Percentiles rank a stretch among this genome's conserved stretches.
Evolutionary conservation across 2,888 invertebrate genomes (phyloP).

Genomic region (Anorthoa munda): DNA sequence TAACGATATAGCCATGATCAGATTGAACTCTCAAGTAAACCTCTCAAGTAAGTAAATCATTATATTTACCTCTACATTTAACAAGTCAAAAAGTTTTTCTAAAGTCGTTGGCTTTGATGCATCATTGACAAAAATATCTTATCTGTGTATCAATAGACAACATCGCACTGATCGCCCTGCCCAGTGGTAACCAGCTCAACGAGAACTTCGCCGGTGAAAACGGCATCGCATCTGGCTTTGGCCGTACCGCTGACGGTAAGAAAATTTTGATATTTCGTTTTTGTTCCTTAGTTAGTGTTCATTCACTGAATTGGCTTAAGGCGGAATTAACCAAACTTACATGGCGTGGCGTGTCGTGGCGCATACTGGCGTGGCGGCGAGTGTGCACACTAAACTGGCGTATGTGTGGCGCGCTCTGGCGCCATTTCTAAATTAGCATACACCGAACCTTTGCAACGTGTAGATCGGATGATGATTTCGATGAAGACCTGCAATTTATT

Average conservation of each 20-base stretch:
- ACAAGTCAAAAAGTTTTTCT: too few relatives aligned
- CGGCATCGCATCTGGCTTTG: constrained; percentile 81
- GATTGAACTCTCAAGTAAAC: constrained; percentile 31
- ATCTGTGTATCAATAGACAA: constrained; percentile 52
- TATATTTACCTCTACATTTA: neutral
- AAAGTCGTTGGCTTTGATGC: too few relatives aligned
- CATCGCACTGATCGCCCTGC: constrained; percentile 70
- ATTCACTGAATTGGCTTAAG: neutral
- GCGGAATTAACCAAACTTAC: too few relatives aligned
- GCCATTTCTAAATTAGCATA: too few relatives aligned
- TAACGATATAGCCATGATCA: constrained; percentile 77
- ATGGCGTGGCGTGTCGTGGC: too few relatives aligned
- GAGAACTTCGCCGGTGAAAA: constrained; percentile 68
- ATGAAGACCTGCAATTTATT: too few relatives aligned
- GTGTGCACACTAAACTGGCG: too few relatives aligned
- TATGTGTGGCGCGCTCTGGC: too few relatives aligned
- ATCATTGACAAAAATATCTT: neutral
- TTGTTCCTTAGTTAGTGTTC: neutral
- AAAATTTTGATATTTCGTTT: neutral
- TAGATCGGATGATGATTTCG: too few relatives aligned
- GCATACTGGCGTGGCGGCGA: too few relatives aligned
- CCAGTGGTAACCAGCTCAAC: constrained; percentile 66
- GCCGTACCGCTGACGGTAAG: constrained; percentile 62
- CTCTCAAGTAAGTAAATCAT: constrained; percentile 22
- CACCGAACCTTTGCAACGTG: too few relatives aligned